Evolutionary conservation across 2,888 invertebrate genomes (phyloP), one percentile per base, ranked within the genome.

Genomic region (Holacanthella duospinosa): DNA sequence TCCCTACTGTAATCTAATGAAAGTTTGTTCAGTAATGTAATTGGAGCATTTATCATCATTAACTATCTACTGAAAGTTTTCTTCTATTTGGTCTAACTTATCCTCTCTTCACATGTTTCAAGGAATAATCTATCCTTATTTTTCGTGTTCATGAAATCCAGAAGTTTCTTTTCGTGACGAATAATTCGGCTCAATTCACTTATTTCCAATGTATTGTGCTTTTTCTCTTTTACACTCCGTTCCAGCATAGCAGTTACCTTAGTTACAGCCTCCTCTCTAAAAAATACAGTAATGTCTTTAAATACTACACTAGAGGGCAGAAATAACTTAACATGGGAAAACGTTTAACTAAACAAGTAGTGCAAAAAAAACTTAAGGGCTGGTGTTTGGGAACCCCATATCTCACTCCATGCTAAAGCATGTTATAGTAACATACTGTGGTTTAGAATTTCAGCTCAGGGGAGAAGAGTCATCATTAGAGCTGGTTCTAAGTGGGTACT

Each of bases 121-220:
- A 70, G 61, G 57, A 71, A 72, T 1, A 63, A 26, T 29, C 72
- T 61, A 21, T 72, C 72, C 55, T 66, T 66, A 36, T 71, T 72
- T 53, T 72, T 72, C 12, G 67, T 69, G 44, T 48, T 65, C 71
- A 72, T 70, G 59, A 72, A 72, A 44, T 72, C 67, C 58, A 70
- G 55, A 6, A 72, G 65, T 55, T 72, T 72, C 56, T 71, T 68
- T 48, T 72, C 72, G 36, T 72, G 66, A n/a, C 72, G 61, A 59
- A 71, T 70, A 9, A 69, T 64, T 53, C 72, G 67, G 44, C 64
- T 70, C 29, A 72, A 63, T 63, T 72, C 72, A 54, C 68, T 67
- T 29, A 70, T 69, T 61, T 72, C 71, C 65, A 72, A 55, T 21
- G 65, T 63, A 60, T 66, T 68, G 58, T 71, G 68, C 60, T 71